Evolutionary conservation across 2,113 vertebrate genomes (phyloP).

Genomic region (Dunckerocampus dactyliophorus): DNA sequence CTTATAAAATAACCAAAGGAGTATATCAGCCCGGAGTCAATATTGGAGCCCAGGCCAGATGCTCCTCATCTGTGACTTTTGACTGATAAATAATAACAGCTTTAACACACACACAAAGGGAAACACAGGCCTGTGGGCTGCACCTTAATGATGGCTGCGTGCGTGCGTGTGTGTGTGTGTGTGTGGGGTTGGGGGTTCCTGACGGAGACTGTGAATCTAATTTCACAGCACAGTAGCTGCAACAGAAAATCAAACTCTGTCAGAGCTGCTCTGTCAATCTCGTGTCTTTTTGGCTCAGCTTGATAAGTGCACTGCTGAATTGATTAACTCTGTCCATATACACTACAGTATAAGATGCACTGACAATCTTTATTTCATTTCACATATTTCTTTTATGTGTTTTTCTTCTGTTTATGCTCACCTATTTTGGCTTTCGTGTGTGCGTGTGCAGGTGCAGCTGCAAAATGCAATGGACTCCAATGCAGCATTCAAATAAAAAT

Average conservation of each 20-base stretch:
- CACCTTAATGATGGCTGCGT: conserved; percentile 57
- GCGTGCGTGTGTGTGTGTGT: conserved; percentile 14
- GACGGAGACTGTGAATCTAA: conserved; percentile 72
- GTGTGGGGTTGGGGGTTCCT: conserved; percentile 31
- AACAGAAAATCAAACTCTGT: conserved; percentile 74
- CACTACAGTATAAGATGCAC: conserved; percentile 47
- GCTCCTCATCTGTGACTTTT: conserved; percentile 70
- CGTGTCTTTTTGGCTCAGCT: conserved; percentile 63
- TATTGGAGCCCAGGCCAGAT: conserved; percentile 61
- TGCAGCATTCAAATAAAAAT: not conserved
- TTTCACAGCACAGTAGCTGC: conserved; percentile 75
- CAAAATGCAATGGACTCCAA: not conserved
- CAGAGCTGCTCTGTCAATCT: conserved; percentile 72
- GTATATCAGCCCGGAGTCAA: conserved; percentile 70
- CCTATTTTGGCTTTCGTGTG: not conserved
- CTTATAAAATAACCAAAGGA: conserved; percentile 71
- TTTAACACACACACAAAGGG: conserved; percentile 50
- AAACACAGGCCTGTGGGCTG: conserved; percentile 60
- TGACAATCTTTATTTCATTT: conserved; percentile 35
- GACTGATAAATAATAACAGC: conserved; percentile 71
- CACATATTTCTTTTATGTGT: conserved; percentile 15
- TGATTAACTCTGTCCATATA: conserved; percentile 65
- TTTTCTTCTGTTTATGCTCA: not conserved
- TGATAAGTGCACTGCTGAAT: conserved; percentile 70
- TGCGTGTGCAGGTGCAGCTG: not conserved